Evolutionary conservation across 2,797 vertebrate genomes (phyloP), one percentile per base, ranked within the genome.

Genomic region (Phataginus tricuspis): DNA sequence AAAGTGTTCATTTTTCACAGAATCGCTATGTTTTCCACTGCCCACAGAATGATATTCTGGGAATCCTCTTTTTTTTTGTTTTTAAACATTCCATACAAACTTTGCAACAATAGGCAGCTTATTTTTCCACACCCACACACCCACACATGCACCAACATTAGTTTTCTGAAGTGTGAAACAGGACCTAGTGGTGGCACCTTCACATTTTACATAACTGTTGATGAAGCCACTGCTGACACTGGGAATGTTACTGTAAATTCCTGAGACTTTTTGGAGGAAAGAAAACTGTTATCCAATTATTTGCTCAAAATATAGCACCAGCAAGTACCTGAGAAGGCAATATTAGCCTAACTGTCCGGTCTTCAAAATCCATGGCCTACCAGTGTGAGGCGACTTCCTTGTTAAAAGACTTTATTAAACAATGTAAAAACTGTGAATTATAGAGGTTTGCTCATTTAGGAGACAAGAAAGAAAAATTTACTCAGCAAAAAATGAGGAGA

Each of bases 261-360:
- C 74, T 27, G 79, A 95, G 84, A 77, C 10, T 23, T 96, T 94
- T 64, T 75, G 31, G 64, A 87, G 37, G 51, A 68, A 90, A 83
- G 45, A 88, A 96, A 96, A 86, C 82, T 92, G 95, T 96, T 96
- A 96, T 39, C 87, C 78, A 96, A 94, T 97, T 96, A 97, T 96
- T 93, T 96, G 69, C 90, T 96, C 83, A 97, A 96, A 97, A 97
- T 96, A 92, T 39, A 97, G 64, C 74, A 78, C n/a, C 5, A 16
- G n/a, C 13, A 69, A 88, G 95, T 87, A 90, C 84, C 90, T 84
- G 85, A 94, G 72, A 96, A 80, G 4, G 16, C 39, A 64, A 42
- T 29, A 59, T 66, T 57, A 68, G 68, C 77, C 42, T 59, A 37
- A 55, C 71, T 45, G 49, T 90, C 90, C 93, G 34, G 45, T 92